Percentiles rank a stretch among this genome's conserved stretches.
phyloP scores from a whole-genome alignment of 1,140 invertebrate genomes.

The Drosophila malerkotliana region DNA sequence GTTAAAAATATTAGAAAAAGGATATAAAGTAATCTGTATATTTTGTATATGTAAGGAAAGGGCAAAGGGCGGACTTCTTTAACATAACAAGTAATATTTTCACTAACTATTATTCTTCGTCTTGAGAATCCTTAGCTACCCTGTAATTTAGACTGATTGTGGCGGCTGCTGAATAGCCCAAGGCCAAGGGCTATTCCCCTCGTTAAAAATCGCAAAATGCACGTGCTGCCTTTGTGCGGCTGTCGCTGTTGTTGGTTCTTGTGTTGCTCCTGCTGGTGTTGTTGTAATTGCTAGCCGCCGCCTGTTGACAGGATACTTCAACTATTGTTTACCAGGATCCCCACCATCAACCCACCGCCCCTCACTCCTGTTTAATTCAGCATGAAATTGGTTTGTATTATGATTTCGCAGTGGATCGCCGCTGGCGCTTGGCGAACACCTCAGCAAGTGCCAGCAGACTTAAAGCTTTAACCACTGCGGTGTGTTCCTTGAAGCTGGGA shows the following conservation, averaged over 20 bases:
- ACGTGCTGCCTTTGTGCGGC: slow-evolving; percentile 63
- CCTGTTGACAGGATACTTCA: slow-evolving; percentile 80
- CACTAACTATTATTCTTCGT: background rate
- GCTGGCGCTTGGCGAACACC: slow-evolving; percentile 57
- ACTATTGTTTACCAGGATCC: slow-evolving; percentile 66
- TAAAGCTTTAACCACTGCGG: slow-evolving; percentile 28
- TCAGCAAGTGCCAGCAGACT: slow-evolving; percentile 44
- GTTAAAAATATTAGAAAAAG: no score
- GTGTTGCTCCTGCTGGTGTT: slow-evolving; percentile 24
- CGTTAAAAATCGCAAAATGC: slow-evolving; percentile 74
- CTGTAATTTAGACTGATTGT: slow-evolving; percentile 6
- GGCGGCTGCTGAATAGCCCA: slow-evolving; percentile 50
- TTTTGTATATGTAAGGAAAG: no score
- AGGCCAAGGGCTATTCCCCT: slow-evolving; percentile 68
- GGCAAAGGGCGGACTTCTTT: no score
- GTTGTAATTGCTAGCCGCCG: slow-evolving; percentile 63
- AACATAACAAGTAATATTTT: no score
- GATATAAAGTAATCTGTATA: no score
- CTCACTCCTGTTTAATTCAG: slow-evolving; percentile 67
- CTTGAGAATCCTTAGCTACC: background rate
- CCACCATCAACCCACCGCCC: background rate
- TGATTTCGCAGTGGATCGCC: slow-evolving; percentile 71
- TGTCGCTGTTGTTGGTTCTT: slow-evolving; percentile 10
- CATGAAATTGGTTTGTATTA: slow-evolving; percentile 83
- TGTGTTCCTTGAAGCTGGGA: background rate